Conservation (phyloP, 2,797 vertebrate genomes). For the Acridotheres tristis region DNA sequence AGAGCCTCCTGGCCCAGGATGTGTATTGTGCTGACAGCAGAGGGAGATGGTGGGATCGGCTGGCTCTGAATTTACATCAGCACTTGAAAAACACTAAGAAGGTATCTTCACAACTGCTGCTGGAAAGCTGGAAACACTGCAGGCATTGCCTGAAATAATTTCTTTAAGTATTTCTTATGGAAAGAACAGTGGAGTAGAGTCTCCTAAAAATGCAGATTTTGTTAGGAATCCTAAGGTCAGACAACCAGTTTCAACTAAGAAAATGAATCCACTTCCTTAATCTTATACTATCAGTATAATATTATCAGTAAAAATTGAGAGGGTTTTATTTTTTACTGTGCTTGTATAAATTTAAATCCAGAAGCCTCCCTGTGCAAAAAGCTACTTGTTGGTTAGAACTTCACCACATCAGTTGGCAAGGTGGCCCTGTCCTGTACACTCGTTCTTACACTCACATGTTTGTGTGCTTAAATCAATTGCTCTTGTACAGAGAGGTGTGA, state of each 20-base stretch:
- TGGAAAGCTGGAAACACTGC: not conserved
- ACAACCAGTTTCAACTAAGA: not conserved
- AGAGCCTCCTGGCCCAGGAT: slow-evolving; percentile 83
- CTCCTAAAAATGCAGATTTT: not conserved
- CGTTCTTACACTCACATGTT: rapidly evolving
- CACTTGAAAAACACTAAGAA: slow-evolving; percentile 87
- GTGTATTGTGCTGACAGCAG: slow-evolving; percentile 90
- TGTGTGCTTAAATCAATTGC: not conserved
- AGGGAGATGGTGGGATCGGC: slow-evolving; percentile 95
- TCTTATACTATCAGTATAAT: not conserved
- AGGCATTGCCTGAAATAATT: not conserved
- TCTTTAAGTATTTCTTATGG: not conserved
- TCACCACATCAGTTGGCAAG: not conserved
- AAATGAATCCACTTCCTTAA: not conserved
- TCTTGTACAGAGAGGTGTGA: not conserved
- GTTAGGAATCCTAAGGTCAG: not conserved
- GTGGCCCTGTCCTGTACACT: not conserved
- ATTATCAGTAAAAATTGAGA: not conserved
- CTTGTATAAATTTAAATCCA: not conserved
- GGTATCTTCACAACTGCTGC: slow-evolving; percentile 70
- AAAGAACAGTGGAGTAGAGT: not conserved
- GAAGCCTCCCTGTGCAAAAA: not conserved
- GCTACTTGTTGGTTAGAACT: not conserved
- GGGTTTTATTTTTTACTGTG: not conserved
- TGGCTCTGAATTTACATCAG: slow-evolving; percentile 93